Base-by-base conservation (phyloP, 1,140 invertebrate genomes). In the Tetramorium parvispinum region DNA sequence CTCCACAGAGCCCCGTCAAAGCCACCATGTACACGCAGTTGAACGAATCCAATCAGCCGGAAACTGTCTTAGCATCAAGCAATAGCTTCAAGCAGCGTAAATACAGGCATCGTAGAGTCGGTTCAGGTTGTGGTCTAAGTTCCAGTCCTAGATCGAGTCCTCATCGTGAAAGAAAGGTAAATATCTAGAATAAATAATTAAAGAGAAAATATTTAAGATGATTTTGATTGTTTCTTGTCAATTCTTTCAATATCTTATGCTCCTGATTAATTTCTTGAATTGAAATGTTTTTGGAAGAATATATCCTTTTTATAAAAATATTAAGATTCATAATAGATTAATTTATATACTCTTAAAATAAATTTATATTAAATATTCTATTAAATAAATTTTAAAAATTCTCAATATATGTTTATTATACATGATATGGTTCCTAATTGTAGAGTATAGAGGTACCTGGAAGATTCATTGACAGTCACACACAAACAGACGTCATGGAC, bases 401-500 rank as follows among this genome's bases (percentile, higher is more conserved):
- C 7, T 65, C 8, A 51, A 53, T 73, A 6, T 16, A 21, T 40
- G n/a, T 53, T n/a, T n/a, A n/a, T n/a, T 21, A 63, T 77, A 70
- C 61, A 49, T 6, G 13, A 43, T 46, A 55, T 77, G 16, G 2
- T 85, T 59, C 77, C 27, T 76, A 13, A 79, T 91, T 93, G 57
- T 40, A 95, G 93, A 93, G 88, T 59, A 91, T 90, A 21, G 92
- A 92, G 53, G 63, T 91, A 82, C 65, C 91, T 75, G 66, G 87
- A 4, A 90, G 92, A 71, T 89, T 94, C 43, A 95, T 97, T 10
- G 96, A 97, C 87, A 96, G 94, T 78, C 96, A 97, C 92, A 97
- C 97, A 0, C 97, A 97, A 94, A 97, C 97, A 2, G 97, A 97
- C 89, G 95, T 94, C 70, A 95, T 96, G 94, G 96, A 96, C 87